A percentile compares a stretch with the other conserved stretches of the same genome.
phyloP scores from a whole-genome alignment of 2,113 vertebrate species.

The Corythornis vintsioides region DNA sequence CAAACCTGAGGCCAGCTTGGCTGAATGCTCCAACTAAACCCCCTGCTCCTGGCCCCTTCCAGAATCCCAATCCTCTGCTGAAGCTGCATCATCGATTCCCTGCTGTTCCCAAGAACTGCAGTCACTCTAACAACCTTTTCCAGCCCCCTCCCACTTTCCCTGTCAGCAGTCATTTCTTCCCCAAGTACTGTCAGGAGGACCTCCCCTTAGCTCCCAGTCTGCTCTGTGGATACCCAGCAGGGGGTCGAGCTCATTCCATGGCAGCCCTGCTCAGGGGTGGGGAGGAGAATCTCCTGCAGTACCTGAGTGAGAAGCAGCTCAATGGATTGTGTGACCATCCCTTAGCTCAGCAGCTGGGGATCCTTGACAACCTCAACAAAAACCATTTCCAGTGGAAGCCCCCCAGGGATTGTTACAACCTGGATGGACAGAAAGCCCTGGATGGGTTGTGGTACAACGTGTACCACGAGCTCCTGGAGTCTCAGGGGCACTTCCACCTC shows the following conservation, averaged over 20 bases:
- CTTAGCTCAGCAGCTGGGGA: slow-evolving; percentile 70
- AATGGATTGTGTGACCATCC: slow-evolving; percentile 76
- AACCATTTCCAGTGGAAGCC: slow-evolving; percentile 70
- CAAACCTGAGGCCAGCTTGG: slow-evolving; percentile 71
- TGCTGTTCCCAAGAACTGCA: slow-evolving; percentile 68
- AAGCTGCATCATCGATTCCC: slow-evolving; percentile 69
- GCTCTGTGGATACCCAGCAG: slow-evolving; percentile 62
- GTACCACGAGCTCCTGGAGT: slow-evolving; percentile 71
- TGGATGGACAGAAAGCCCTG: slow-evolving; percentile 63
- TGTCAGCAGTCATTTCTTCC: slow-evolving; percentile 71
- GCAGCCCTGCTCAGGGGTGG: slow-evolving; percentile 67
- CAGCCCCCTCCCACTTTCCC: slow-evolving; percentile 68
- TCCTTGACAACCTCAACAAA: slow-evolving; percentile 72
- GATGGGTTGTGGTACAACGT: slow-evolving; percentile 66
- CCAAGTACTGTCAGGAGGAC: slow-evolving; percentile 74
- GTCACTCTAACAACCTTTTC: slow-evolving; percentile 68
- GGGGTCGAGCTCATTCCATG: slow-evolving; percentile 68
- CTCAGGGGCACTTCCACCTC: slow-evolving; percentile 67
- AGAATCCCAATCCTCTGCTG: slow-evolving; percentile 69
- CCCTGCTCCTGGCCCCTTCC: slow-evolving; percentile 48
- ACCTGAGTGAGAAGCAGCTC: slow-evolving; percentile 75
- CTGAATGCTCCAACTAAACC: slow-evolving; percentile 71
- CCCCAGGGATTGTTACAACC: slow-evolving; percentile 58
- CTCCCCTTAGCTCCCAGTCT: slow-evolving; percentile 60
- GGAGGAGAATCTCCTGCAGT: slow-evolving; percentile 74